Percentiles rank a stretch among this genome's conserved stretches.
These are phyloP conservation scores for Bursaphelenchus mucronatus DNA, from an alignment of 1,140 invertebrate genomes.

Conservation along the genomic window DNA sequence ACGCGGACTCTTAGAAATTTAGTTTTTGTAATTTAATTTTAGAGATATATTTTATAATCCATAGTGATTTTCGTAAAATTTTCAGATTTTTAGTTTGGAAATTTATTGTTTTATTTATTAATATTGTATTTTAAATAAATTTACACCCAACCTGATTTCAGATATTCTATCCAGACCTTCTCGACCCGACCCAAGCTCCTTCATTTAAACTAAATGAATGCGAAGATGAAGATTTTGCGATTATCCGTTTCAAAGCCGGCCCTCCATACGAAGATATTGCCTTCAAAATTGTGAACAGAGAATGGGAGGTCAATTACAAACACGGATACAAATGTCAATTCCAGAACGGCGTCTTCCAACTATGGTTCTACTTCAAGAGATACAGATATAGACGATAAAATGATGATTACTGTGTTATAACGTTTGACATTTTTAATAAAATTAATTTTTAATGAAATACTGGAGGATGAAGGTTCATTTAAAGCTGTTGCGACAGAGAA, in stretches of 20 bases:
- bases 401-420: constrained; percentile 1
- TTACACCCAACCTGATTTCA: too few relatives aligned
- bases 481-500: too few relatives aligned
- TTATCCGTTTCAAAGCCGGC: constrained; percentile 87
- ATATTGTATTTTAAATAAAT: neutral
- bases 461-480: neutral
- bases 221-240: constrained; percentile 75
- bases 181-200: constrained; percentile 87
- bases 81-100: too few relatives aligned
- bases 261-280: constrained; percentile 99
- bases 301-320: constrained; percentile 99
- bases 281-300: constrained; percentile 96
- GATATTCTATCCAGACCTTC: constrained; percentile 98
- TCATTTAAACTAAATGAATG: constrained; percentile 74
- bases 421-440: constrained; percentile 4
- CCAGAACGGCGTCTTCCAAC: constrained; percentile 97
- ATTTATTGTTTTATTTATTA: neutral
- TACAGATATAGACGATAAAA: constrained; percentile 86
- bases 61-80: too few relatives aligned
- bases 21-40: too few relatives aligned
- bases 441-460: neutral
- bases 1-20: too few relatives aligned
- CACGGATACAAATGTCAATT: constrained; percentile 95
- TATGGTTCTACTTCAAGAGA: constrained; percentile 98
- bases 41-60: too few relatives aligned